Base-by-base conservation (phyloP, 2,888 invertebrate species). In the Lasioglossum pauxillum region DNA sequence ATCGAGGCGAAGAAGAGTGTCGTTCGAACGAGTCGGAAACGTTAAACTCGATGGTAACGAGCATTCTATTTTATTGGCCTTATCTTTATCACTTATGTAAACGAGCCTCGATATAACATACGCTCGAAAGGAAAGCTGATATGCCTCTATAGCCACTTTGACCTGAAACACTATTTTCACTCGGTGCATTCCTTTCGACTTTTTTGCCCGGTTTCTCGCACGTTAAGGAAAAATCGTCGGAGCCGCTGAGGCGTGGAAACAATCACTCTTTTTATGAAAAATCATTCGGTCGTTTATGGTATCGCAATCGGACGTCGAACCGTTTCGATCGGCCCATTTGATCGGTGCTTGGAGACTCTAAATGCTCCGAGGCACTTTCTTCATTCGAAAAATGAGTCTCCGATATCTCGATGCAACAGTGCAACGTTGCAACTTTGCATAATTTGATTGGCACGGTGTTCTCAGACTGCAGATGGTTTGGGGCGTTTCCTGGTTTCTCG, bases 91-190 rank as follows among this genome's bases (percentile, higher is more conserved):
- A 10, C 60, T 74, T 75, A 44, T n/a, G 41, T 19, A 74, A 77
- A 64, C 14, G 27, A 16, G 35, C 27, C 5, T 53, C 31, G 67
- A 75, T 44, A 38, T 12, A 41, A 73, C 44, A 44, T 7, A 41
- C 27, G 46, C 10, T 2, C 12, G 27, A 73, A 46, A 74, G 23
- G 78, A 82, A 79, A 85, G 78, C 49, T 27, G 27, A 35, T 31
- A 27, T 23, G 23, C 8, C 16, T 44, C 35, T 19, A 31, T 5
- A 7, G 19, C 8, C 27, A 14, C n/a, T 72, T 7, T 38, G 79
- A 5, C 64, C 72, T 23, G 38, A 69, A 44, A 49, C 74, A 16
- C 19, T 80, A 74, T 77, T 57, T 72, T 80, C 75, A 53, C 49
- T 8, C 41, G 16, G 23, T 14, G 19, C 35, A 27, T 75, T 74